Evolutionary conservation across 2,113 vertebrate genomes (phyloP).

Genomic region (Rhinopomastus cyanomelas): DNA sequence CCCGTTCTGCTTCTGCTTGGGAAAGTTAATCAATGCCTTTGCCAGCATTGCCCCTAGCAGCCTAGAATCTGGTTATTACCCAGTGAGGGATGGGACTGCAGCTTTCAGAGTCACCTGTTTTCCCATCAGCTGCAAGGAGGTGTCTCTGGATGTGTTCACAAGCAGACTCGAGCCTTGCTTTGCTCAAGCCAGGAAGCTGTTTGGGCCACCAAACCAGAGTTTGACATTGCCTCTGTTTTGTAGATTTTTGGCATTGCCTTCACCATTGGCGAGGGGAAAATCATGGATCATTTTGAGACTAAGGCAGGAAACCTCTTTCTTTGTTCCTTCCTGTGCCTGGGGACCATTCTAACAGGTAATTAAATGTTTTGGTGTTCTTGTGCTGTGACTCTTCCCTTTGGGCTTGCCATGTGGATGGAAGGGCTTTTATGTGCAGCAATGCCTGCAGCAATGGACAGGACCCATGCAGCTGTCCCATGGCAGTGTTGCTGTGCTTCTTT

Average conservation of each 20-base stretch:
- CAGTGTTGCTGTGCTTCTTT: neutral
- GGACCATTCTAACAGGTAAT: slow-evolving; percentile 86
- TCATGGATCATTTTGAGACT: slow-evolving; percentile 84
- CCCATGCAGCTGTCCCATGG: neutral
- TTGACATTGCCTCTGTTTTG: slow-evolving; percentile 22
- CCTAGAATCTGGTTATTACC: neutral
- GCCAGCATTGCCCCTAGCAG: neutral
- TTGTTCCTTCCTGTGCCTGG: slow-evolving; percentile 84
- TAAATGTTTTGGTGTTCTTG: neutral
- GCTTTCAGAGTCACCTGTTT: neutral
- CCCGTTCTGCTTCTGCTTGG: neutral
- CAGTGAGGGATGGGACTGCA: neutral
- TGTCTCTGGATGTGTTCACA: neutral
- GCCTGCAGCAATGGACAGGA: neutral
- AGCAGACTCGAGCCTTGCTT: neutral
- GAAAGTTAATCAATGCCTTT: neutral
- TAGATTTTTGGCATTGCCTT: slow-evolving; percentile 96
- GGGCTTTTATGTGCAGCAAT: neutral
- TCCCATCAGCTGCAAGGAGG: neutral
- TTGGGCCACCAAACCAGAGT: too few relatives aligned
- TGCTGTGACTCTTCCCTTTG: neutral
- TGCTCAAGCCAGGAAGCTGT: neutral
- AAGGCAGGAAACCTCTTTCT: slow-evolving; percentile 88
- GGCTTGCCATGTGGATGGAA: neutral
- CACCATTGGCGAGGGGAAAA: slow-evolving; percentile 88